Percentiles rank a stretch among this genome's conserved stretches.
Conservation (phyloP, 1,140 invertebrate species). For the Penaeus indicus region DNA sequence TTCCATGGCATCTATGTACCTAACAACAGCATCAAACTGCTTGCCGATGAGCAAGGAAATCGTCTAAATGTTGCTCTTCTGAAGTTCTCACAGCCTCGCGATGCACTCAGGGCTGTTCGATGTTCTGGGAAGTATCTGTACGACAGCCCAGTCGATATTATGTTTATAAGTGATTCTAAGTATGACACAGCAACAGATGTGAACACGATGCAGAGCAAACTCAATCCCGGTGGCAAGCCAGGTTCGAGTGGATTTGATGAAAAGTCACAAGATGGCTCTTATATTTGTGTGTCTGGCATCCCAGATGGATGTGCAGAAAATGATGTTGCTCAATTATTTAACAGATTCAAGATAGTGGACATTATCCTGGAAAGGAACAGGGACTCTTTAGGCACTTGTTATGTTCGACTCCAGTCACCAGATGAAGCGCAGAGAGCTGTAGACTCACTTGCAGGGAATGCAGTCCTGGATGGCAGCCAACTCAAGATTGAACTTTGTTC, state of each 20-base stretch:
- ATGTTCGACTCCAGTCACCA: slow-evolving; percentile 50
- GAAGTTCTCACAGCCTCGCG: slow-evolving; percentile 77
- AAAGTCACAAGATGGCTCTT: slow-evolving; percentile 28
- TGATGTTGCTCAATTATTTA: slow-evolving; percentile 60
- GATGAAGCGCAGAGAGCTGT: slow-evolving; percentile 52
- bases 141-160: slow-evolving; percentile 56
- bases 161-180: slow-evolving; percentile 52
- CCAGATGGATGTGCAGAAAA: slow-evolving; percentile 56
- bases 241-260: too few species aligned
- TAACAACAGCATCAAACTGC: slow-evolving; percentile 86
- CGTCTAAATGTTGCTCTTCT: slow-evolving; percentile 85
- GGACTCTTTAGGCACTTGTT: slow-evolving; percentile 51
- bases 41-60: slow-evolving; percentile 83
- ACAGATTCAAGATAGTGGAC: slow-evolving; percentile 56
- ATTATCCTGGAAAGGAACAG: slow-evolving; percentile 58
- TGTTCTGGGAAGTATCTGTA: slow-evolving; percentile 59
- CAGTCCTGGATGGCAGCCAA: slow-evolving; percentile 45
- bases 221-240: too few species aligned
- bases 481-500: slow-evolving; percentile 41
- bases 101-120: slow-evolving; percentile 67
- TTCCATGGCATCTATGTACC: slow-evolving; percentile 84
- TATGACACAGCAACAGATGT: slow-evolving; percentile 60
- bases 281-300: slow-evolving; percentile 55
- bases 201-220: neutral
- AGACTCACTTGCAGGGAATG: neutral